Base-by-base conservation (phyloP, 2,113 vertebrate species). In the Crypturellus undulatus region DNA sequence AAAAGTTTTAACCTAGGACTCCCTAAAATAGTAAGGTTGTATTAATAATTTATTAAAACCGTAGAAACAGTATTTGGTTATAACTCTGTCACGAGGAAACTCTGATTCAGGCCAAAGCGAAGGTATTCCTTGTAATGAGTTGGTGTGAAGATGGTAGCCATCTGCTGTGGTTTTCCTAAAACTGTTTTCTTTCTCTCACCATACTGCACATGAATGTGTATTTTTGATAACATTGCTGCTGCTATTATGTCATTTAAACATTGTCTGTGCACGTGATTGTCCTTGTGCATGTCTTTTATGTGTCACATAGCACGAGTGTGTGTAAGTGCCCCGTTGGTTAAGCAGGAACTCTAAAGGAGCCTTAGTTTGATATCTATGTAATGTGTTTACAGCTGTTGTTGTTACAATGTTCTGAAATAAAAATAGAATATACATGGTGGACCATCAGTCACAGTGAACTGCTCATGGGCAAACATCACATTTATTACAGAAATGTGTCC, bases 41-140 rank as follows among this genome's bases (percentile, higher is more conserved):
- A 60, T 90, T 96, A 84, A 92, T 94, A 20, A 89, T 90, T 87
- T 93, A 85, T 90, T 92, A 52, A 26, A 26, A 52, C 25, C 77
- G 69, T 76, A 71, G 77, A 85, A 92, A 52, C 42, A 56, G 25
- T 38, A 40, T 87, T 95, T 86, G 13, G 2, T 75, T 90, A 63
- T 86, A 67, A 75, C 13, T 65, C 30, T 51, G 18, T 32, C 45
- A 58, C 22, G 17, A 70, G 62, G 43, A 88, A 92, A 76, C 4
- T 2, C 20, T 79, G 32, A 51, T 76, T 79, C 28, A 79, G 71
- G 47, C 38, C 52, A 25, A 47, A 86, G 26, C 26, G 56, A 52
- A 47, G 25, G 17, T 71, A 26, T 92, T 11, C 36, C 63, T 34
- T 54, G 5, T 63, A 38, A 19, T 63, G 28, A 30, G 26, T 32